Percentiles rank a stretch among this genome's conserved stretches.
Conservation (phyloP, 1,140 invertebrate species). For the Drusus annulatus region DNA sequence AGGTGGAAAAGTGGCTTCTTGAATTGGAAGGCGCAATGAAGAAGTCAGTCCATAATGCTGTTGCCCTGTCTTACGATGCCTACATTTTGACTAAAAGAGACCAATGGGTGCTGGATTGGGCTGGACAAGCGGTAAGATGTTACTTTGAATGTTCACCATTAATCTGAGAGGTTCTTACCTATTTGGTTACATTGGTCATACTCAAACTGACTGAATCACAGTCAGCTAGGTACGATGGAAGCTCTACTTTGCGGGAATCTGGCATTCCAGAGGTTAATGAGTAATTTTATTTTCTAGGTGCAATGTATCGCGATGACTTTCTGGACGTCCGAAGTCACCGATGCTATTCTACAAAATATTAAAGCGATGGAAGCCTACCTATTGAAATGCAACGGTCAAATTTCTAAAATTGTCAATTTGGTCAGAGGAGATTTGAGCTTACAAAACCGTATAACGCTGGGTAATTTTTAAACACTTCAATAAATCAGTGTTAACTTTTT, state of each 20-base stretch:
- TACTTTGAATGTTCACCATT: too few relatives aligned
- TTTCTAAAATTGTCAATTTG: constrained; percentile 87
- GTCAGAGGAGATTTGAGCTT: constrained; percentile 89
- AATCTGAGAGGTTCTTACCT: too few relatives aligned
- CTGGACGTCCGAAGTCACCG: constrained; percentile 91
- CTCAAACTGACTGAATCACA: too few relatives aligned
- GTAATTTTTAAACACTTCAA: constrained; percentile 67
- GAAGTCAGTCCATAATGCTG: constrained; percentile 84
- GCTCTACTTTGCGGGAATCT: too few relatives aligned
- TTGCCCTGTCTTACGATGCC: constrained; percentile 75
- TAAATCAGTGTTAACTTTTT: too few relatives aligned
- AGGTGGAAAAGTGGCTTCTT: constrained; percentile 95
- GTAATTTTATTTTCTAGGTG: constrained; percentile 67
- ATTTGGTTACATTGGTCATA: too few relatives aligned
- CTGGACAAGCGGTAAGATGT: constrained; percentile 82
- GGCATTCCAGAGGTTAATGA: background rate
- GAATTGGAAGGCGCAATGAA: constrained; percentile 95
- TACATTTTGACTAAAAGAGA: constrained; percentile 79
- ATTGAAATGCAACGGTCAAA: constrained; percentile 77
- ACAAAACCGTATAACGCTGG: constrained; percentile 92
- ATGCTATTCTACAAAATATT: constrained; percentile 76
- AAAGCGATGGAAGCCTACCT: constrained; percentile 72
- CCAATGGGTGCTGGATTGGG: constrained; percentile 91
- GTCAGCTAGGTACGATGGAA: too few relatives aligned
- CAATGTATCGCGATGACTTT: constrained; percentile 90